Evolutionary conservation across 2,888 invertebrate species (phyloP).

Genomic region (Stratiomys singularior): DNA sequence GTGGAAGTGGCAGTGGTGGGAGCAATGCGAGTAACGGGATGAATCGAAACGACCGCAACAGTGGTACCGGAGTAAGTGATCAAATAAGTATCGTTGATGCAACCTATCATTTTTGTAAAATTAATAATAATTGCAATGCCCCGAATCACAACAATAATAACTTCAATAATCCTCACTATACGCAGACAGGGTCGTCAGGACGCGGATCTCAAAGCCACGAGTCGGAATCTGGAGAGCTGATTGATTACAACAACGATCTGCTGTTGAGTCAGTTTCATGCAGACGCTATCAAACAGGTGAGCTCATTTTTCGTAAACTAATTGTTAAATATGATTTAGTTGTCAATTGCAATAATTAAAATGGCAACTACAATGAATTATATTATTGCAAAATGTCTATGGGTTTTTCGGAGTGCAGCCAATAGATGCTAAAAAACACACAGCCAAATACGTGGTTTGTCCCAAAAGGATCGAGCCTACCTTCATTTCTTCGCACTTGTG

Average conservation of each 20-base stretch:
- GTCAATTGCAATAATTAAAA: too few species aligned
- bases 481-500: too few species aligned
- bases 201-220: slow-evolving; percentile 54
- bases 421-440: too few species aligned
- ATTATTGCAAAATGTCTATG: too few species aligned
- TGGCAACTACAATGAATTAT: too few species aligned
- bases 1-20: slow-evolving; percentile 59
- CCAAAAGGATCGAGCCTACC: too few species aligned
- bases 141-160: slow-evolving; percentile 20
- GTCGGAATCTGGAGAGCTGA: slow-evolving; percentile 67
- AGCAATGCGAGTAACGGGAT: slow-evolving; percentile 58
- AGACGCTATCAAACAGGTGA: slow-evolving; percentile 76
- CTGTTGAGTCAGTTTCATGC: slow-evolving; percentile 80
- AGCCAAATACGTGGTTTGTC: too few species aligned
- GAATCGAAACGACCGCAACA: slow-evolving; percentile 60
- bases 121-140: slow-evolving; percentile 9
- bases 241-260: slow-evolving; percentile 71
- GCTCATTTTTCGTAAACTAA: neutral
- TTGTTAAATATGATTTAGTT: neutral
- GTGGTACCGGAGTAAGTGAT: slow-evolving; percentile 47
- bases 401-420: too few species aligned
- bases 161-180: neutral
- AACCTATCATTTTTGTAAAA: slow-evolving; percentile 13
- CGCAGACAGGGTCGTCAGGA: slow-evolving; percentile 53
- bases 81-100: neutral